phyloP scores from a whole-genome alignment of 2,113 vertebrate species.

The Semnopithecus entellus region DNA sequence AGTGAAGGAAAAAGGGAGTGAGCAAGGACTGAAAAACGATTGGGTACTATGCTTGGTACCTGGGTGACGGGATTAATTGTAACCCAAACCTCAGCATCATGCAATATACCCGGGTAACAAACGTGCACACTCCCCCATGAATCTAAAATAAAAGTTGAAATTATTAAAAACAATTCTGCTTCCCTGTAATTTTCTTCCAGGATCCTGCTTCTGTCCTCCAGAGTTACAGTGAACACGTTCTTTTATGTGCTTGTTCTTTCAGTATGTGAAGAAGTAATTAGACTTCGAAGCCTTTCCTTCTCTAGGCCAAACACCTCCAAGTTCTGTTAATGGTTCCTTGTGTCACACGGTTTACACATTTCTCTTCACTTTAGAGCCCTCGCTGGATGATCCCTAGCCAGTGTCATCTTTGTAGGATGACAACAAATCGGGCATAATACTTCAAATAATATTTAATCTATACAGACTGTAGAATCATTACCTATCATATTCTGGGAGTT shows the following conservation, averaged over 20 bases:
- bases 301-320: neutral
- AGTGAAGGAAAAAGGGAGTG: no score
- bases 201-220: neutral
- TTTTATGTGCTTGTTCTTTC: neutral
- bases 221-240: neutral
- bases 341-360: neutral
- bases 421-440: neutral
- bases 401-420: neutral
- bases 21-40: no score
- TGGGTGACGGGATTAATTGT: no score
- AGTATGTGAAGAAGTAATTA: neutral
- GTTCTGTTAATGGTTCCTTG: neutral
- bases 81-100: no score
- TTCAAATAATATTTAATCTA: neutral
- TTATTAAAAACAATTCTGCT: no score
- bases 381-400: neutral
- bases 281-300: neutral
- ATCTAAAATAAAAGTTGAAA: no score
- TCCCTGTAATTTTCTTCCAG: neutral
- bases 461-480: neutral
- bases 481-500: neutral
- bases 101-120: no score
- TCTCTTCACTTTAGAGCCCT: neutral
- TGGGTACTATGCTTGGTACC: no score
- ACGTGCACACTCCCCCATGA: no score